Evolutionary conservation across 2,888 invertebrate genomes (phyloP).

Genomic region (Troides oblongomaculatus): DNA sequence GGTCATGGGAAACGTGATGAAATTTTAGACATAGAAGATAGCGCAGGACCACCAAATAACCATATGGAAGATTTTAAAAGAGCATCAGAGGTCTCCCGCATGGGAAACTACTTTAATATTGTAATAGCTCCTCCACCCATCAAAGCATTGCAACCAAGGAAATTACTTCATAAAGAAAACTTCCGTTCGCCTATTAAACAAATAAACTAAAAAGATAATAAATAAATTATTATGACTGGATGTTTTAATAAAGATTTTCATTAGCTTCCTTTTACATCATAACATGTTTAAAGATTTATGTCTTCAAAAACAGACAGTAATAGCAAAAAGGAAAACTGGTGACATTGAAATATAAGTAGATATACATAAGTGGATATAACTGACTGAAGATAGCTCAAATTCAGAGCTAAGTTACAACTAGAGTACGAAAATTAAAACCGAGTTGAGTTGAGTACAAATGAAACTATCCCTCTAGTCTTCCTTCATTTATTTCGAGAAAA

Average conservation of each 20-base stretch:
- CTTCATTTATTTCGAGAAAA: neutral
- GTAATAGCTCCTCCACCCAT: conserved; percentile 74
- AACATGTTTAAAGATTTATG: neutral
- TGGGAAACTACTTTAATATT: conserved; percentile 76
- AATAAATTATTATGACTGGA: neutral
- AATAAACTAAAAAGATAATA: conserved; percentile 33
- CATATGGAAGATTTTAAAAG: conserved; percentile 53
- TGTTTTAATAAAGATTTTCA: neutral
- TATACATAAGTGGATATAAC: neutral
- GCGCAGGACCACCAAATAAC: conserved; percentile 40
- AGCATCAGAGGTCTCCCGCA: conserved; percentile 61
- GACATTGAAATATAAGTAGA: neutral
- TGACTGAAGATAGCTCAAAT: too few relatives aligned
- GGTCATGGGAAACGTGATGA: conserved; percentile 50
- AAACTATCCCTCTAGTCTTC: neutral
- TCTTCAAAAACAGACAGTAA: neutral
- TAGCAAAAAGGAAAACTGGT: neutral
- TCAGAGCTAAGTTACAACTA: too few relatives aligned
- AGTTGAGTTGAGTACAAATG: neutral
- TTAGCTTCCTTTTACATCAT: neutral
- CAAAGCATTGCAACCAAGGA: conserved; percentile 66
- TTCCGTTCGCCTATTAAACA: conserved; percentile 47
- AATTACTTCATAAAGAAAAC: conserved; percentile 51
- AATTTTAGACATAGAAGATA: conserved; percentile 43
- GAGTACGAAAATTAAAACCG: too few relatives aligned